Conservation (phyloP, 2,888 invertebrate species). For the Lydus trimaculatus region DNA sequence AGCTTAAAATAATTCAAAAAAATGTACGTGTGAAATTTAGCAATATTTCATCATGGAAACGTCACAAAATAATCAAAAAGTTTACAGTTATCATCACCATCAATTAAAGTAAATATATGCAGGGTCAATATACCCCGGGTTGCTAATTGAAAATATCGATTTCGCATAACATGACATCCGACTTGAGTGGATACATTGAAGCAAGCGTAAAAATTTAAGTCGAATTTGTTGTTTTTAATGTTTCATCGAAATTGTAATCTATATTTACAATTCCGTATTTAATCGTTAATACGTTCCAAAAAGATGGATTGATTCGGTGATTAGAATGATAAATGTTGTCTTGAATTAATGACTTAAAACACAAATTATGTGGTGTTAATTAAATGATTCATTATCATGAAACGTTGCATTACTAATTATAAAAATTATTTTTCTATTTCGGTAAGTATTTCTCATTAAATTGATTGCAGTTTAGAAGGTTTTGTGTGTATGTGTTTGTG, state of each 20-base stretch:
- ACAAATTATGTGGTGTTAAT: not conserved
- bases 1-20: no score
- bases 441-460: not conserved
- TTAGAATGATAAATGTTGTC: not conserved
- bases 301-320: not conserved
- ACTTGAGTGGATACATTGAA: no score
- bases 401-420: not conserved
- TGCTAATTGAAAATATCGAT: constrained; percentile 13
- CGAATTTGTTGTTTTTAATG: not conserved
- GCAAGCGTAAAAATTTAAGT: not conserved
- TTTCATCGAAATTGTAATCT: not conserved
- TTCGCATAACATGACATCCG: not conserved
- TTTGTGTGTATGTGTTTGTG: no score
- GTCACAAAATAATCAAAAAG: not conserved
- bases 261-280: not conserved
- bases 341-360: not conserved
- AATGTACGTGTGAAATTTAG: no score
- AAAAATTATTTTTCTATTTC: not conserved
- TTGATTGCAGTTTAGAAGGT: not conserved
- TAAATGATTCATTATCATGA: not conserved
- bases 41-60: not conserved
- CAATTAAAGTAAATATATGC: constrained; percentile 7
- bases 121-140: not conserved
- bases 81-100: constrained; percentile 11
- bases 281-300: not conserved